phyloP scores from a whole-genome alignment of 2,797 vertebrate genomes.

The Notolepis coatsorum region DNA sequence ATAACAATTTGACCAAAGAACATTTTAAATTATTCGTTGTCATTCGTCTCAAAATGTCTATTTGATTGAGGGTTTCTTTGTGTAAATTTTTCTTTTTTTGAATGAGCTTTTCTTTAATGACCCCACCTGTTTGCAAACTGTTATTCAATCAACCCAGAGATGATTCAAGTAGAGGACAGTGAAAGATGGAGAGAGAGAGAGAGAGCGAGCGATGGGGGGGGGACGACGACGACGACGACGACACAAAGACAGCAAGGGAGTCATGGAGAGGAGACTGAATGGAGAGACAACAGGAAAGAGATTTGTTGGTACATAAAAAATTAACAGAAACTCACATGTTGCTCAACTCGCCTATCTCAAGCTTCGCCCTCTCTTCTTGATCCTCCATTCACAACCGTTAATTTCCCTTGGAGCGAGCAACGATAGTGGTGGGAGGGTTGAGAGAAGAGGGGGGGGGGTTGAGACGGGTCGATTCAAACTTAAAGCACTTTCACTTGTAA shows the following conservation, averaged over 20 bases:
- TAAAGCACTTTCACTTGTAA: too few relatives aligned
- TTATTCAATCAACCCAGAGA: slow-evolving; percentile 60
- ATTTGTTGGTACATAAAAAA: slow-evolving; percentile 19
- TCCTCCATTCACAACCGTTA: too few relatives aligned
- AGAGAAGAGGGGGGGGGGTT: too few relatives aligned
- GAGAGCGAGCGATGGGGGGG: slow-evolving; percentile 30
- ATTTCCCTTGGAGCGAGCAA: too few relatives aligned
- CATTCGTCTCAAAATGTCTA: slow-evolving; percentile 37
- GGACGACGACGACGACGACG: too few relatives aligned
- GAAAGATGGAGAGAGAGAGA: slow-evolving; percentile 27
- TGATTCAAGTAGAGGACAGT: slow-evolving; percentile 59
- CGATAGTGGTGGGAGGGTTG: too few relatives aligned
- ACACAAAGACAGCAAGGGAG: not conserved
- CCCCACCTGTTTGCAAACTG: slow-evolving; percentile 37
- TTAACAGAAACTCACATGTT: slow-evolving; percentile 5
- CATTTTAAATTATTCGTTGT: slow-evolving; percentile 19
- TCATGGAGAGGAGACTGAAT: slow-evolving; percentile 18
- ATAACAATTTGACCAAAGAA: slow-evolving; percentile 40
- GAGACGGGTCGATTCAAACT: too few relatives aligned
- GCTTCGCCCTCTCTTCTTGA: too few relatives aligned
- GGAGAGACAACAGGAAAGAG: slow-evolving; percentile 15
- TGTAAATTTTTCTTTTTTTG: slow-evolving; percentile 47
- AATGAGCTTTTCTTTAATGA: slow-evolving; percentile 43
- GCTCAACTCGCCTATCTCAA: too few relatives aligned
- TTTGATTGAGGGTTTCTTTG: slow-evolving; percentile 36